Evolutionary conservation across 2,113 vertebrate species (phyloP), one percentile per base, ranked within the genome.

Genomic region (Vimba vimba): DNA sequence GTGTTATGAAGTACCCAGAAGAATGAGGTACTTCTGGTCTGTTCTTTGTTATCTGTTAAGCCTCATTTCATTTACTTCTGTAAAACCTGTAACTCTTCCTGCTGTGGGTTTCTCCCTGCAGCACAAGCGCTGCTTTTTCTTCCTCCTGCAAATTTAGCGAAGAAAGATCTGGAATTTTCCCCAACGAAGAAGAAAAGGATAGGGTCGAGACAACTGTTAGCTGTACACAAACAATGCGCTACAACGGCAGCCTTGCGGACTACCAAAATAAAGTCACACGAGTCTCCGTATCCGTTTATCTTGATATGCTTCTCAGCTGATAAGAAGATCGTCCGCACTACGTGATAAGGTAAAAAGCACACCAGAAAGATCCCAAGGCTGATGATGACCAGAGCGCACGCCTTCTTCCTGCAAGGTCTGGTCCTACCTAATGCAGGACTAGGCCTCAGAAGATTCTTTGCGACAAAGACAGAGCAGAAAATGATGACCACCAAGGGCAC

Each of bases 161-260:
- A 88, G 30, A 86, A 68, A 87, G 50, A 79, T 52, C 90, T 93
- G 86, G 96, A 96, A 89, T 95, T 93, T 86, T 96, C 95, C 50
- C 94, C 95, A 12, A 91, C 89, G 3, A 96, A 96, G 64, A 95
- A 96, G 78, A 96, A 96, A n/a, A 96, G 94, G 59, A 96, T 12
- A 7, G 96, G 95, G 27, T 96, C 91, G 0, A 96, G 85, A 90
- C 96, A 96, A 82, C 90, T 94, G 77, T 96, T 96, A 27, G 86
- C 83, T 19, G 88, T 92, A 2, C 94, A 93, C 0, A 96, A 89
- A 81, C 94, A 92, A 85, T 92, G 91, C 0, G 92, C 75, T 79
- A 95, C 52, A 17, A 94, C 91, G 5, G 94, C 90, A 0, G 87
- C 90, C 88, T 94, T 95, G 25, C 95, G 90, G 13, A 92, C 13